These are phyloP conservation scores for Thereva unica DNA, from an alignment of 2,888 invertebrate species.

Conservation along the genomic window DNA sequence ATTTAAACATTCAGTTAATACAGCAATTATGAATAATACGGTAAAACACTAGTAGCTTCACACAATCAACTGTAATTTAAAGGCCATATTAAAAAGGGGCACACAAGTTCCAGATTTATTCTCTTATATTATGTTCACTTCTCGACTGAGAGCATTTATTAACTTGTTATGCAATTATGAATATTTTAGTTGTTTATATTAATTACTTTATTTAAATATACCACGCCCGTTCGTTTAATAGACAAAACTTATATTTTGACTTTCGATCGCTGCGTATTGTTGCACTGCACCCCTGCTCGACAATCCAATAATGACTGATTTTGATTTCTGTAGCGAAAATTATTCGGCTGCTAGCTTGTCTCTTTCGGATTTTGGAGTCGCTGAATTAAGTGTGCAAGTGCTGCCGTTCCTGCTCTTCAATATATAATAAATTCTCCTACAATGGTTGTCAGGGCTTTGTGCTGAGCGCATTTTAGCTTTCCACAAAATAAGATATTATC, in stretches of 20 bases:
- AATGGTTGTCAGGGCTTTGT: too few relatives aligned
- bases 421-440: too few relatives aligned
- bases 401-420: too few relatives aligned
- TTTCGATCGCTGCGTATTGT: constrained; percentile 31
- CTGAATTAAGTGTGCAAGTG: too few relatives aligned
- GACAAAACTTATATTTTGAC: constrained; percentile 17
- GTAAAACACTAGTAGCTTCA: constrained; percentile 20
- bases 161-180: neutral
- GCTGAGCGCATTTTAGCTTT: too few relatives aligned
- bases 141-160: neutral
- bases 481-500: too few relatives aligned
- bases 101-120: constrained; percentile 1
- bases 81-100: constrained; percentile 23
- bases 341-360: too few relatives aligned
- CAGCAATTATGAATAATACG: constrained; percentile 11
- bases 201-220: constrained; percentile 2
- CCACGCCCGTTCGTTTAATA: constrained; percentile 38
- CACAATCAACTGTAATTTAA: constrained; percentile 14
- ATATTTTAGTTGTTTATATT: neutral
- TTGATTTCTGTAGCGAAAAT: neutral
- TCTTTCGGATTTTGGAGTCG: too few relatives aligned
- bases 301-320: constrained; percentile 12
- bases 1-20: constrained; percentile 18
- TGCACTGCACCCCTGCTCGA: constrained; percentile 2
- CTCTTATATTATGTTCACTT: neutral